Conservation (phyloP, 1,140 invertebrate genomes). For the Lineus longissimus region DNA sequence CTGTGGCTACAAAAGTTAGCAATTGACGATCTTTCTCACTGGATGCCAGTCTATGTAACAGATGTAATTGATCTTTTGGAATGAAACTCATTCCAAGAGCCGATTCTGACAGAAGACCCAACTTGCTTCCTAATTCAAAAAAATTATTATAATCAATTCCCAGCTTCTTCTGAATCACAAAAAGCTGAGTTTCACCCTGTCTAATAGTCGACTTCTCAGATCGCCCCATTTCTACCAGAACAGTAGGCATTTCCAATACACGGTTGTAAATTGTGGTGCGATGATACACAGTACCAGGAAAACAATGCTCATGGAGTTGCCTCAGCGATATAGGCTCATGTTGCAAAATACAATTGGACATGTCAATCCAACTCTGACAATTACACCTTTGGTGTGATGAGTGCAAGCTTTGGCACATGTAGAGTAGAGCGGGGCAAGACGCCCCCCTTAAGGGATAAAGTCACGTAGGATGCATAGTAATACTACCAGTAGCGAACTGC, state of each 20-base stretch:
- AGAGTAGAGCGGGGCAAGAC: no score
- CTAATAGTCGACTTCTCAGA: background rate
- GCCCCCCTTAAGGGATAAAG: no score
- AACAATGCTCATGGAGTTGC: no score
- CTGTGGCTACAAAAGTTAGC: background rate
- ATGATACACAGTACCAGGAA: no score
- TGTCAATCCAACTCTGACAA: no score
- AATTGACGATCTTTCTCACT: constrained; percentile 5
- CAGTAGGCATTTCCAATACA: background rate
- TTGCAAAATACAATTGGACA: no score
- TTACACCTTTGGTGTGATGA: no score
- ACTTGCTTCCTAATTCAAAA: constrained; percentile 2
- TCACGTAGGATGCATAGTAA: no score
- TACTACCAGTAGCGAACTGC: no score
- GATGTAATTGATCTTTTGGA: background rate
- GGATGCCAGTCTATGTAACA: background rate
- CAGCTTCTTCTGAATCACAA: background rate
- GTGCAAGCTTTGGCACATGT: no score
- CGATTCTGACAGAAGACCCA: background rate
- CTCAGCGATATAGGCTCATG: no score
- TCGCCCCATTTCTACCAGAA: background rate
- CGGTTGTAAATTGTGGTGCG: no score
- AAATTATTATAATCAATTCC: background rate
- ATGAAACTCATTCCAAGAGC: background rate
- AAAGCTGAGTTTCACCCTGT: background rate